Base-by-base conservation (phyloP, 2,888 invertebrate genomes). In the Stenolophus ochropezus region DNA sequence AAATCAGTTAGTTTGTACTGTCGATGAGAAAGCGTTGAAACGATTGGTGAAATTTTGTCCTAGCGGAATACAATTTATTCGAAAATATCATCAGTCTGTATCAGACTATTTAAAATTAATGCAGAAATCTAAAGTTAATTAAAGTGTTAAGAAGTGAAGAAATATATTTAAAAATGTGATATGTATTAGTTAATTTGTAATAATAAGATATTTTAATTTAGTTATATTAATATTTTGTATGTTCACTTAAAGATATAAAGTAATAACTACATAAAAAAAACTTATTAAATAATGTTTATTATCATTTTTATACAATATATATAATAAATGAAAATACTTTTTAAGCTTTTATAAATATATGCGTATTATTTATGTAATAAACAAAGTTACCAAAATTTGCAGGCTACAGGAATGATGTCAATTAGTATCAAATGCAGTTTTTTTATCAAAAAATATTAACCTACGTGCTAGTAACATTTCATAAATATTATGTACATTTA, bases 21-120 rank as follows among this genome's bases (percentile, higher is more conserved):
- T 82, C 16, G 73, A 83, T 6, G 80, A 83, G 69, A 51, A 18
- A 14, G 79, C 76, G 6, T 20, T 84, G 27, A 83, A 82, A 79
- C 58, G 20, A 14, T 65, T 82, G 8, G 53, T 76, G 0, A 77
- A 65, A 21, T 61, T 56, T 18, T 84, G 83, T 42, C 83, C 83
- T 3, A 49, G 27, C 8, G 84, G 83, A 4, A 6, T 83, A 42
- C 4, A 11, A 4, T 84, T 84, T 58, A 53, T 84, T 61, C 65
- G 69, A 33, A 42, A 33, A 42, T 84, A 82, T 65, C 76, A 83
- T n/a, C 73, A 42, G 18, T 77, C 25, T 16, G 47, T 83, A 18
- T 4, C 81, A 18, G 78, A 71, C 11, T 83, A 82, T 73, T 65
- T 71, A 42, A 42, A 61, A 33, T 49, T 81, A 23, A 16, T 33